A percentile compares a stretch with the other conserved stretches of the same genome.
phyloP scores from a whole-genome alignment of 2,113 vertebrate genomes.

The Ahaetulla prasina region DNA sequence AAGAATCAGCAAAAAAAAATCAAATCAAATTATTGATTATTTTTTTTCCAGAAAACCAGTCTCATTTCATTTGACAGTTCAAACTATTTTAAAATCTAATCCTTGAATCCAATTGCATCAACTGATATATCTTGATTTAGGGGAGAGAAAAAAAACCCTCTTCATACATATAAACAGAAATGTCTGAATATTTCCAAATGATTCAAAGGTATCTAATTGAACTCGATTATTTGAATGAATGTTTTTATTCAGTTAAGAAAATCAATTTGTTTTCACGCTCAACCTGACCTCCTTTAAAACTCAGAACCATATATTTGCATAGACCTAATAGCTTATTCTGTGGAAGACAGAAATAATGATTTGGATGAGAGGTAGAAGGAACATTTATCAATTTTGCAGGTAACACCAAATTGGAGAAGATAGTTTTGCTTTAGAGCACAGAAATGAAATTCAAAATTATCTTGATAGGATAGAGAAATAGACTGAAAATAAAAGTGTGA shows the following conservation, averaged over 20 bases:
- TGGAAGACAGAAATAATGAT: neutral
- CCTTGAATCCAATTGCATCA: neutral
- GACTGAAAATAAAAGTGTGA: neutral
- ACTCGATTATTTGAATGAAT: neutral
- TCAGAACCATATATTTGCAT: neutral
- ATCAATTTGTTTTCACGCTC: neutral
- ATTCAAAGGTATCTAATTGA: neutral
- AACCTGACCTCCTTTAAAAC: neutral
- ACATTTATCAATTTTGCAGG: neutral
- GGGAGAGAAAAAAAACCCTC: neutral
- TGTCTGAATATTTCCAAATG: neutral
- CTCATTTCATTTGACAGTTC: neutral
- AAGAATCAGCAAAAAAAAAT: neutral
- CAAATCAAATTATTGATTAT: neutral
- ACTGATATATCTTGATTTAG: neutral
- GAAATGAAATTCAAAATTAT: neutral
- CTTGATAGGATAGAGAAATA: neutral
- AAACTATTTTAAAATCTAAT: neutral
- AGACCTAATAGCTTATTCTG: neutral
- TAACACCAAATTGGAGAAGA: neutral
- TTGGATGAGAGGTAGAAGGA: neutral
- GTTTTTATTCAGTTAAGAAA: neutral
- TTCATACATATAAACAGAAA: neutral
- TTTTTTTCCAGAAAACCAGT: neutral
- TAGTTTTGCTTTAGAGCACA: neutral